Evolutionary conservation across 1,140 invertebrate species (phyloP).

Genomic region (Venustaconcha ellipsiformis): DNA sequence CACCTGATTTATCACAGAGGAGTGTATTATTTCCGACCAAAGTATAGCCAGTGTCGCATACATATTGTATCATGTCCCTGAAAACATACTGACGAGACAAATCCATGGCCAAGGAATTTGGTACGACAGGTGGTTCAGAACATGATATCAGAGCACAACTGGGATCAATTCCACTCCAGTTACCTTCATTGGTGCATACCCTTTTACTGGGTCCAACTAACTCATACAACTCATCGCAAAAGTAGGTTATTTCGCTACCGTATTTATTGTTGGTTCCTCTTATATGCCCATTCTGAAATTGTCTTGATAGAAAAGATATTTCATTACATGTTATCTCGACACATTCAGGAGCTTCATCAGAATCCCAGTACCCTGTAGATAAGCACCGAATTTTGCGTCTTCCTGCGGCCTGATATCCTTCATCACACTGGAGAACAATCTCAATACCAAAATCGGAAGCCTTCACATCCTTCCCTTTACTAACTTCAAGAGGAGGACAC

Average conservation of each 20-base stretch:
- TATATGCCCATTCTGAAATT: slow-evolving; percentile 26
- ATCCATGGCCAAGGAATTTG: slow-evolving; percentile 22
- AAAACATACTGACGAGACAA: slow-evolving; percentile 15
- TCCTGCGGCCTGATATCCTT: slow-evolving; percentile 59
- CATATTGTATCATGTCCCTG: slow-evolving; percentile 30
- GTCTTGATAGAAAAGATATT: not conserved
- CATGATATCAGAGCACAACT: slow-evolving; percentile 39
- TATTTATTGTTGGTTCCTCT: not conserved
- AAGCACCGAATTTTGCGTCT: slow-evolving; percentile 34
- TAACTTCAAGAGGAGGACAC: slow-evolving; percentile 36
- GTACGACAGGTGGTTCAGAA: slow-evolving; percentile 26
- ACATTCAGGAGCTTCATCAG: slow-evolving; percentile 29
- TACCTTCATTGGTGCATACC: slow-evolving; percentile 22
- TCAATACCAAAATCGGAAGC: slow-evolving; percentile 28
- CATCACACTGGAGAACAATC: slow-evolving; percentile 51
- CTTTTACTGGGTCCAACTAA: slow-evolving; percentile 18
- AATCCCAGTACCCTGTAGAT: slow-evolving; percentile 38
- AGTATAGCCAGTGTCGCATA: slow-evolving; percentile 43
- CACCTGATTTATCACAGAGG: not conserved
- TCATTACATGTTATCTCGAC: slow-evolving; percentile 25
- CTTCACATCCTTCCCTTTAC: slow-evolving; percentile 39
- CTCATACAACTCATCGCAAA: slow-evolving; percentile 36
- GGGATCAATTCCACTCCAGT: slow-evolving; percentile 35
- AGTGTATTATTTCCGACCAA: slow-evolving; percentile 8
- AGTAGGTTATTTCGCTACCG: slow-evolving; percentile 15